phyloP scores from a whole-genome alignment of 92 coral and sea anemone genomes.

The Epizoanthus scotinus region DNA sequence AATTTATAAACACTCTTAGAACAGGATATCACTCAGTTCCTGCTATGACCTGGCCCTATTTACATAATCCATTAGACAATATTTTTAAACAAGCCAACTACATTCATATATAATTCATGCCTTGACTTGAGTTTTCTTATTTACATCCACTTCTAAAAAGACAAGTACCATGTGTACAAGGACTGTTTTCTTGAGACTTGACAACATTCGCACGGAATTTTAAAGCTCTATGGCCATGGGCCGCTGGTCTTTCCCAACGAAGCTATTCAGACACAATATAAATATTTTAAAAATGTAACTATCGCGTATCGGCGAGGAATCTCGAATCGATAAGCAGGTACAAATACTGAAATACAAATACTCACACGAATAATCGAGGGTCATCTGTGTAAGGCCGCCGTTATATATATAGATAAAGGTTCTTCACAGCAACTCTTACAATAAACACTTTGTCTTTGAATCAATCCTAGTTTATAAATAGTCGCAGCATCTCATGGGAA shows the following conservation, averaged over 20 bases:
- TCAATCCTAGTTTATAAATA: background rate
- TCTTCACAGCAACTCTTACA: background rate
- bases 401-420: background rate
- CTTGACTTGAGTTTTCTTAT: background rate
- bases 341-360: background rate
- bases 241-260: background rate
- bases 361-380: background rate
- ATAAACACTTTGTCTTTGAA: background rate
- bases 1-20: background rate
- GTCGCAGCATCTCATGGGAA: too few relatives aligned
- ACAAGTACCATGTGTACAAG: background rate
- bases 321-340: background rate
- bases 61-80: background rate
- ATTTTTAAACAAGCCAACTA: conserved; percentile 8
- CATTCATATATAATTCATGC: conserved; percentile 10
- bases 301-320: background rate
- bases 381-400: background rate
- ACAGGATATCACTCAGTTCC: background rate
- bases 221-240: background rate
- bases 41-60: too few relatives aligned
- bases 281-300: too few relatives aligned
- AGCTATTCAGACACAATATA: too few relatives aligned
- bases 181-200: background rate
- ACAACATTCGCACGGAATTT: too few relatives aligned
- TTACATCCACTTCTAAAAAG: background rate